Base-by-base conservation (phyloP, 2,113 vertebrate species). In the Burhinus oedicnemus region DNA sequence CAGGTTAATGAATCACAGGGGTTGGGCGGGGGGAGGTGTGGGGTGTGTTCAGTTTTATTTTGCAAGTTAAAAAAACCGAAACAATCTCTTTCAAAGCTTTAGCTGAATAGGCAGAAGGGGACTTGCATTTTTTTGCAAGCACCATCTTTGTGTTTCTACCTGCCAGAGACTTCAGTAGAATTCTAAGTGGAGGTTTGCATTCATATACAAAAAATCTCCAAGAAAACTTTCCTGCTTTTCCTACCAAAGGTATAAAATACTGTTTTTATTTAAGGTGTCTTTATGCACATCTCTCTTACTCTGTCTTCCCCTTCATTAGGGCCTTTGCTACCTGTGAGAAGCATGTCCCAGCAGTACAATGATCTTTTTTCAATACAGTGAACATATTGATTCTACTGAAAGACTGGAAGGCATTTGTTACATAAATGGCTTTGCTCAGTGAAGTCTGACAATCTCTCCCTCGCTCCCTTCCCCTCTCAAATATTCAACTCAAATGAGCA, bases 291-390 rank as follows among this genome's bases (percentile, higher is more conserved):
- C 6, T 44, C 34, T 2, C 44, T 49, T 17, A 23, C n/a, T 45
- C 19, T 9, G 11, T n/a, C 44, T 83, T 44, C 13, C 25, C 20
- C 27, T 38, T 64, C 2, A 0, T 8, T 0, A 0, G 19, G 20
- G 45, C 27, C 49, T 52, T 65, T 71, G 25, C 70, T 60, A 11
- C 38, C 47, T 47, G 55, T 20, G 21, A 75, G 25, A 76, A 62
- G 6, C 26, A 14, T 17, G 38, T 34, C 47, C 71, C 62, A 44
- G 23, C 3, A 75, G 8, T 17, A 74, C 12, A 77, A 8, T 8
- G 19, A 42, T 2, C 11, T 38, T 81, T 76, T 57, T 70, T 42
- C 54, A 57, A 22, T 62, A 52, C 27, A 69, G 6, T 40, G 61
- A 93, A 66, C 11, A 32, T 4, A 47, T 0, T 66, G 7, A 36